A percentile compares a stretch with the other conserved stretches of the same genome.
Conservation (phyloP, 2,888 invertebrate species). For the Meghimatium bilineatum region DNA sequence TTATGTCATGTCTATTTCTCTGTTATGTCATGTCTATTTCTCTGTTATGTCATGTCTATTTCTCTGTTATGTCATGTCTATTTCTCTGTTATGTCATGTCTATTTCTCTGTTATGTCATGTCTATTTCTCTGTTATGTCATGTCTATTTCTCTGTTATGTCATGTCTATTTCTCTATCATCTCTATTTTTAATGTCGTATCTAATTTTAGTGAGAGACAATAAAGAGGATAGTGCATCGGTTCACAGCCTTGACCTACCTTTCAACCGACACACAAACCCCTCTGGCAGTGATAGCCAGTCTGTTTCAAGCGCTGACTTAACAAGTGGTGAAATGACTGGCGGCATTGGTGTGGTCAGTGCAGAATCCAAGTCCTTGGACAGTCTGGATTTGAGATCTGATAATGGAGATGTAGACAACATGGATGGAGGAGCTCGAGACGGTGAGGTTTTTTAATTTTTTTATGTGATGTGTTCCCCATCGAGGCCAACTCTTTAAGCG, state of each 20-base stretch:
- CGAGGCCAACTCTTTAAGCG: too few relatives aligned
- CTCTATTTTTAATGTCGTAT: neutral
- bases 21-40: too few relatives aligned
- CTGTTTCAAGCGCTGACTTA: conserved; percentile 60
- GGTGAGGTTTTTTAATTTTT: conserved; percentile 11
- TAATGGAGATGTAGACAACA: conserved; percentile 36
- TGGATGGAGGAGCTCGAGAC: conserved; percentile 2
- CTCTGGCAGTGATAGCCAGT: conserved; percentile 62
- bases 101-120: too few relatives aligned
- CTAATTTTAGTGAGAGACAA: conserved; percentile 47
- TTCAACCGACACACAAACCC: conserved; percentile 47
- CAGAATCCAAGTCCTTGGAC: conserved; percentile 71
- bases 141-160: too few relatives aligned
- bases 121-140: too few relatives aligned
- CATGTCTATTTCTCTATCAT: too few relatives aligned
- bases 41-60: too few relatives aligned
- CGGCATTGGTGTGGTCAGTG: conserved; percentile 50
- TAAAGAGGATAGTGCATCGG: conserved; percentile 71
- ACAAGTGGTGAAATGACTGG: conserved; percentile 52
- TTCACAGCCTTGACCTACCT: conserved; percentile 73
- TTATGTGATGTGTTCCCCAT: neutral
- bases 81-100: too few relatives aligned
- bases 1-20: too few relatives aligned
- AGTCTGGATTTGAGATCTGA: conserved; percentile 69
- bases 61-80: too few relatives aligned